These are phyloP conservation scores for Tenebrio molitor DNA, from an alignment of 1,140 invertebrate species.

Conservation along the genomic window DNA sequence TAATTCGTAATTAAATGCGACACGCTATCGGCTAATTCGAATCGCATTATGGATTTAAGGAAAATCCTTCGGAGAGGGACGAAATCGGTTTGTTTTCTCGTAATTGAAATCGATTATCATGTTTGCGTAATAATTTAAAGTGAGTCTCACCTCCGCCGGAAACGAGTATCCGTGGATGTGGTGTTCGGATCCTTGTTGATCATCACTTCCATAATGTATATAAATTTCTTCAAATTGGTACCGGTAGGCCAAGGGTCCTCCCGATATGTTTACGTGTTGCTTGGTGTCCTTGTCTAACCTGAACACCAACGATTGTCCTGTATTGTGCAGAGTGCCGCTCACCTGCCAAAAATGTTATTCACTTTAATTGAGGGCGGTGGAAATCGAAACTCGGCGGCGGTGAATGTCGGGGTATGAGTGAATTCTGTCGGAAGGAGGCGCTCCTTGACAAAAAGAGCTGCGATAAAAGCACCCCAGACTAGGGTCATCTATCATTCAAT, in stretches of 20 bases:
- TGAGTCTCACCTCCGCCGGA: slow-evolving; percentile 87
- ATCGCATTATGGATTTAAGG: slow-evolving; percentile 29
- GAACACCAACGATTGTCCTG: slow-evolving; percentile 92
- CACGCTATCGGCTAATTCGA: slow-evolving; percentile 43
- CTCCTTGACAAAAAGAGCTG: slow-evolving; percentile 21
- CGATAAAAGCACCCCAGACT: slow-evolving; percentile 38
- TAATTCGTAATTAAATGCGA: slow-evolving; percentile 33
- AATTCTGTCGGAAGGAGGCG: slow-evolving; percentile 14
- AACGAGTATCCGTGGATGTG: slow-evolving; percentile 93
- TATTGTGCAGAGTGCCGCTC: slow-evolving; percentile 88
- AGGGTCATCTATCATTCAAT: slow-evolving; percentile 59
- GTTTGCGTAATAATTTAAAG: slow-evolving; percentile 27
- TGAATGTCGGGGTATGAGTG: background rate
- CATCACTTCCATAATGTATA: slow-evolving; percentile 92
- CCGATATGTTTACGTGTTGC: slow-evolving; percentile 92
- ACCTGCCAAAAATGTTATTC: slow-evolving; percentile 73
- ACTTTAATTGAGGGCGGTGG: slow-evolving; percentile 16
- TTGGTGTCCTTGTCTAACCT: slow-evolving; percentile 88
- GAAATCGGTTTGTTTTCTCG: slow-evolving; percentile 1
- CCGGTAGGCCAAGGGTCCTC: slow-evolving; percentile 93
- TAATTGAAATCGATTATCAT: slow-evolving; percentile 16
- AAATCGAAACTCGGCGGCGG: slow-evolving; percentile 10
- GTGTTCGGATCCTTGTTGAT: slow-evolving; percentile 93
- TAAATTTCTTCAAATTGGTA: slow-evolving; percentile 96
- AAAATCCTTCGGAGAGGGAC: background rate